Evolutionary conservation across 2,888 invertebrate genomes (phyloP), one percentile per base, ranked within the genome.

Genomic region (Standfussiana lucernea): DNA sequence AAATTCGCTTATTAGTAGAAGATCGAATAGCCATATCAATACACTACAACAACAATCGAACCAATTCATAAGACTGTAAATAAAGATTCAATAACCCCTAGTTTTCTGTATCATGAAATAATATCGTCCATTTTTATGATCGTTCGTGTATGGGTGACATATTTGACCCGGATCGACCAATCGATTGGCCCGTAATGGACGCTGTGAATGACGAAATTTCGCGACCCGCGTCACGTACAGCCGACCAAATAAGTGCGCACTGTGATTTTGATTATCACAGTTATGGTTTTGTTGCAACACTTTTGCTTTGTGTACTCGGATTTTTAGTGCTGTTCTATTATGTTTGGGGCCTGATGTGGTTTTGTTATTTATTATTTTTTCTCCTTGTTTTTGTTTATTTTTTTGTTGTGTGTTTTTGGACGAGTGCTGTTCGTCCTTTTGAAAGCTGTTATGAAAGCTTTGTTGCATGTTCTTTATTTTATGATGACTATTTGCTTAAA

Each of bases 231-330:
- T 92, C 92, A 92, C 92, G 92, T 92, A 86, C 85, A 83, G 76
- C 82, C 65, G 86, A 87, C 91, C 87, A 86, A 90, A 91, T 91
- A 91, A 91, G 90, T 88, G 86, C 82, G 86, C 82, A 79, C 90
- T 81, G 89, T 91, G 92, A 92, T 92, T 92, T 92, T 92, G 91
- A 92, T 92, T 91, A 92, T 88, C 83, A 71, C 76, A 18, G 76
- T 84, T 85, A 87, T 80, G 77, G 78, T 82, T 86, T 75, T 75
- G 86, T 87, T 79, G 87, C 80, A 82, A 79, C 67, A 79, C 79
- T 83, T 81, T 78, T 74, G 81, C 80, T 86, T 86, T 84, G 83
- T 83, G 77, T 80, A 76, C 72, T 77, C 65, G 37, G 37, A 10
- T 72, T 76, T 88, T 84, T 79, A 82, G 66, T 82, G 78, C 61